These are phyloP conservation scores for Stichodactyla mertensii DNA, from an alignment of 64 coral and sea anemone species.

Conservation along the genomic window DNA sequence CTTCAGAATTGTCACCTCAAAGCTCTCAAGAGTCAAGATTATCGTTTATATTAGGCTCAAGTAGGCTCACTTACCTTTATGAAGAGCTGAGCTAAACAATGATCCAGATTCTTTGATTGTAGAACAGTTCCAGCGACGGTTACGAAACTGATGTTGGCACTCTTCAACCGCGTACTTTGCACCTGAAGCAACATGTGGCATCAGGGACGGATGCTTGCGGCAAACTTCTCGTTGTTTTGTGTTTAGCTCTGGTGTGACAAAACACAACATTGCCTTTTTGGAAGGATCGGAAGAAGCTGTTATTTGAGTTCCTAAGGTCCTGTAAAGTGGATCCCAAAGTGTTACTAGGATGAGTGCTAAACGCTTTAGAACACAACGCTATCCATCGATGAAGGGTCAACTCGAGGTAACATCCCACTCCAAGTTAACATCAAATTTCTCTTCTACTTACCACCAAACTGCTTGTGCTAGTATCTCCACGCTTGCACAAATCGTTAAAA, in stretches of 20 bases:
- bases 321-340: slow-evolving; percentile 25
- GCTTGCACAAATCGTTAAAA: slow-evolving; percentile 36
- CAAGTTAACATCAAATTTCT: slow-evolving; percentile 16
- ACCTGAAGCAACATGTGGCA: slow-evolving; percentile 74
- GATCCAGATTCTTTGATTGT: slow-evolving; percentile 73
- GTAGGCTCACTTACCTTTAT: slow-evolving; percentile 54
- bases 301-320: slow-evolving; percentile 87
- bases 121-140: slow-evolving; percentile 84
- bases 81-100: slow-evolving; percentile 62
- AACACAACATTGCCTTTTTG: slow-evolving; percentile 74
- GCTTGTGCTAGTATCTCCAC: slow-evolving; percentile 35
- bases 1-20: slow-evolving; percentile 51
- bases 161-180: slow-evolving; percentile 67
- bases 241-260: slow-evolving; percentile 77
- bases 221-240: slow-evolving; percentile 68
- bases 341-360: background rate
- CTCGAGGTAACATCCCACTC: slow-evolving; percentile 13
- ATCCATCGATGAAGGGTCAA: background rate
- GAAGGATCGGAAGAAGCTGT: slow-evolving; percentile 67
- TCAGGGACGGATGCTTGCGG: slow-evolving; percentile 62
- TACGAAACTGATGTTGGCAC: slow-evolving; percentile 74
- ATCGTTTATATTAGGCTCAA: slow-evolving; percentile 28
- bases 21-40: slow-evolving; percentile 25
- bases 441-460: slow-evolving; percentile 89
- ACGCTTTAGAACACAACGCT: slow-evolving; percentile 3